Base-by-base conservation (phyloP, 2,888 invertebrate species). In the Seira sanloemensis region DNA sequence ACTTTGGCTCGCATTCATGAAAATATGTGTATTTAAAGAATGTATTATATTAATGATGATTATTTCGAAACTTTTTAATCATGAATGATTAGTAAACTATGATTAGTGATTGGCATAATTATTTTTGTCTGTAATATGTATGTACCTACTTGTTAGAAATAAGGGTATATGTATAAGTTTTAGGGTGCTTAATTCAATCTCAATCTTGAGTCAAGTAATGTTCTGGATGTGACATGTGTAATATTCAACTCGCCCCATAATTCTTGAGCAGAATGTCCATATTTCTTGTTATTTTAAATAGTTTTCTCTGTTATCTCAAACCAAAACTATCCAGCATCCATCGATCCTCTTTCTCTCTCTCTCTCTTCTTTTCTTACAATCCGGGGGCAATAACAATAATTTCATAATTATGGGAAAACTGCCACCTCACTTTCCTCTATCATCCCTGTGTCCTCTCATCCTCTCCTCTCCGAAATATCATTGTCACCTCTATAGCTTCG, bases 321-420 rank as follows among this genome's bases (percentile, higher is more conserved):
- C 5, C 37, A 37, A 37, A 37, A 37, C 37, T 37, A 37, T 37
- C 37, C 37, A 37, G 37, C 37, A 37, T 37, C 37, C 37, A 37
- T 37, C 37, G 37, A 37, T 37, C 37, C 37, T n/a, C n/a, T n/a
- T n/a, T n/a, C n/a, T n/a, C n/a, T n/a, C n/a, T n/a, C n/a, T n/a
- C n/a, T n/a, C n/a, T n/a, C n/a, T 7, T 37, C 37, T 12, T 37
- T 37, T 7, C 37, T 37, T 37, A 37, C 37, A 37, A 37, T 37
- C 37, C 37, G 12, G 37, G 37, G 37, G 37, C 37, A 37, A 37
- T 37, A 37, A 37, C 37, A 37, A 37, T 37, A 37, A 37, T 37
- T 37, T 37, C 37, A 37, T 66, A 71, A 73, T 72, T 72, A 79
- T 79, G 65, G 73, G 75, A 75, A 80, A 81, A 81, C 68, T 81